Evolutionary conservation across 2,113 vertebrate species (phyloP), one percentile per base, ranked within the genome.

Genomic region (Indicator indicator): DNA sequence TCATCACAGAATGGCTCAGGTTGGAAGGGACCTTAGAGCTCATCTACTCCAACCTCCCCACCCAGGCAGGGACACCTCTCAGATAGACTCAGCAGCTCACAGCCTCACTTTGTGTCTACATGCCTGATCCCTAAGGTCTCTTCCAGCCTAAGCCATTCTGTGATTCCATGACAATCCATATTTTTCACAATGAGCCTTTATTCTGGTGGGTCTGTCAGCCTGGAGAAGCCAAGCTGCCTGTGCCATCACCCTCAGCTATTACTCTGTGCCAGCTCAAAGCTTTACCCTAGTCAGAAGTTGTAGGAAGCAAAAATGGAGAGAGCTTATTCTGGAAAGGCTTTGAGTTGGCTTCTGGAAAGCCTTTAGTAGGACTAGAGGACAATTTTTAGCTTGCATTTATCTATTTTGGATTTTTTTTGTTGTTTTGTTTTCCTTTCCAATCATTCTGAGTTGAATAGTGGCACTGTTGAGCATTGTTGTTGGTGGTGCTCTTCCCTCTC

Each of bases 361-460:
- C 74, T 93, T 88, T 68, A 52, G 54, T 81, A 54, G 17, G 48
- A 69, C 69, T 88, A 40, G 19, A 55, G 40, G 73, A 28, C 56
- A 18, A 74, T 91, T 94, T 92, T 92, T 55, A 85, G 59, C 59
- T 67, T 95, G 62, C 58, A 48, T 71, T 85, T 89, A 52, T 24
- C 33, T 86, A 44, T 70, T 95, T 91, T 59, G 50, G 13, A 48
- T 48, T 48, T 48, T 46, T 64, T 71, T 36, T 36, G 36, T 36
- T 36, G 28, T 28, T 28, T 76, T 74, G 33, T 76, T 85, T 81
- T 23, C 27, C 23, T 86, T 93, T 89, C 52, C 71, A 91, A 5
- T 82, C 6, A 63, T 67, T 92, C 69, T 55, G 56, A 71, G 15
- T 71, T 93, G 76, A 94, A 88, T 92, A 93, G 52, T 89, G 91